Conservation (phyloP, 2,113 vertebrate genomes). For the Spilogale gracilis region DNA sequence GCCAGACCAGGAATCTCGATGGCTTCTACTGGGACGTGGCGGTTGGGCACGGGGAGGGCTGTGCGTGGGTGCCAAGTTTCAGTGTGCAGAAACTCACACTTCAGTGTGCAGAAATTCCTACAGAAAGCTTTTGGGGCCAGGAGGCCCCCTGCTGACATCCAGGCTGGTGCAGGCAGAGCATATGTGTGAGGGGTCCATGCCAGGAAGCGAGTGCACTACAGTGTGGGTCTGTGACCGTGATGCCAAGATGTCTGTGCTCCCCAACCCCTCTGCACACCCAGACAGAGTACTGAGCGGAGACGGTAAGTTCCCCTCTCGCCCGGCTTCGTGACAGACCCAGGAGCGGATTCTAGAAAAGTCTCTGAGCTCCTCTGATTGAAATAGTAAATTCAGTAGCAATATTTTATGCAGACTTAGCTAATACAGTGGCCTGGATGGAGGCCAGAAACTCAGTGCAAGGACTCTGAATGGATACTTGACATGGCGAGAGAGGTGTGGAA, state of each 20-base stretch:
- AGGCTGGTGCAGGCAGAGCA: conserved; percentile 35
- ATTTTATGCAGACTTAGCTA: neutral
- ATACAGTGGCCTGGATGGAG: neutral
- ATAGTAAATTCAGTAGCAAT: neutral
- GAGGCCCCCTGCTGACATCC: conserved; percentile 32
- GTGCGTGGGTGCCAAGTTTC: conserved; percentile 38
- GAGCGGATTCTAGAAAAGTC: conserved; percentile 14
- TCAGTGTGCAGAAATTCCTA: conserved; percentile 17
- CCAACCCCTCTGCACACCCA: neutral
- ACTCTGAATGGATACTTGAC: neutral
- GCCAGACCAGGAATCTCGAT: conserved; percentile 5
- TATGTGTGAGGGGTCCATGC: neutral
- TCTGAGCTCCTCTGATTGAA: neutral
- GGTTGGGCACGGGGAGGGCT: neutral
- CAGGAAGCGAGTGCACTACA: neutral
- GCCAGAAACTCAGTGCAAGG: neutral
- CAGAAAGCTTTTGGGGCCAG: conserved; percentile 48
- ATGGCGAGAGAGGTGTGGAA: neutral
- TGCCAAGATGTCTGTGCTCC: neutral
- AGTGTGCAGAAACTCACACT: neutral
- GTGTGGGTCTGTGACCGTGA: neutral
- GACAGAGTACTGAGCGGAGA: neutral
- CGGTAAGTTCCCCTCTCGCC: neutral
- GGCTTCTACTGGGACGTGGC: conserved; percentile 34
- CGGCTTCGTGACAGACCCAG: neutral